Evolutionary conservation across 1,140 invertebrate species (phyloP).

Genomic region (Triops longicaudatus): DNA sequence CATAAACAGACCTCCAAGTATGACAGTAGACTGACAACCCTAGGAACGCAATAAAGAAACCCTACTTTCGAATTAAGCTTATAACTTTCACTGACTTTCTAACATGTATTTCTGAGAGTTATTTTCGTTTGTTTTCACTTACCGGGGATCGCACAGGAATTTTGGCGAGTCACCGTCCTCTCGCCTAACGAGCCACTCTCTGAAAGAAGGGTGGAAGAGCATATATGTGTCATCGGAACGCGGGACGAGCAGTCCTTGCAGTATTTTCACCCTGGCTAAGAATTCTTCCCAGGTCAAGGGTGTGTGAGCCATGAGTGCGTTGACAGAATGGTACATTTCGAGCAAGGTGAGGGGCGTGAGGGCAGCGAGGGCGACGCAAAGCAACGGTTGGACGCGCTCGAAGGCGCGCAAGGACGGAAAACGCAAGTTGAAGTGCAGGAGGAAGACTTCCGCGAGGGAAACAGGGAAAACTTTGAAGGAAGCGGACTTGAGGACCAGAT

Average conservation of each 20-base stretch:
- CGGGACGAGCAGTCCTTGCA: slow-evolving; percentile 77
- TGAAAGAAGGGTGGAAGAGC: slow-evolving; percentile 93
- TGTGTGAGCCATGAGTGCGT: slow-evolving; percentile 66
- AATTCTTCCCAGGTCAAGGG: slow-evolving; percentile 78
- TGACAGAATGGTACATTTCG: slow-evolving; percentile 90
- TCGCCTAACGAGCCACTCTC: slow-evolving; percentile 88
- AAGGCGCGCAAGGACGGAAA: slow-evolving; percentile 85
- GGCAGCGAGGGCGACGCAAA: slow-evolving; percentile 81
- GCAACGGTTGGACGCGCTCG: slow-evolving; percentile 68
- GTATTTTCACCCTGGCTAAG: slow-evolving; percentile 67
- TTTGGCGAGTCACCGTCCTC: slow-evolving; percentile 81
- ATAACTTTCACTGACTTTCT: too few species aligned
- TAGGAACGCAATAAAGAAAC: too few species aligned
- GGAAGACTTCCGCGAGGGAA: slow-evolving; percentile 82
- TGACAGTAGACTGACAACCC: too few species aligned
- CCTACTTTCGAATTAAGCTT: too few species aligned
- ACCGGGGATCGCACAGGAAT: slow-evolving; percentile 64
- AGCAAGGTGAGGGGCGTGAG: slow-evolving; percentile 79
- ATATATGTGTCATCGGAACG: slow-evolving; percentile 85
- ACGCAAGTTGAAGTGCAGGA: slow-evolving; percentile 83
- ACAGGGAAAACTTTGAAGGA: slow-evolving; percentile 89
- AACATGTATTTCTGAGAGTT: not conserved
- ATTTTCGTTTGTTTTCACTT: not conserved
- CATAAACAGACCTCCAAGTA: too few species aligned
- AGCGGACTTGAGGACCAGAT: slow-evolving; percentile 84